phyloP scores from a whole-genome alignment of 2,113 vertebrate species.

The Gavialis gangeticus region DNA sequence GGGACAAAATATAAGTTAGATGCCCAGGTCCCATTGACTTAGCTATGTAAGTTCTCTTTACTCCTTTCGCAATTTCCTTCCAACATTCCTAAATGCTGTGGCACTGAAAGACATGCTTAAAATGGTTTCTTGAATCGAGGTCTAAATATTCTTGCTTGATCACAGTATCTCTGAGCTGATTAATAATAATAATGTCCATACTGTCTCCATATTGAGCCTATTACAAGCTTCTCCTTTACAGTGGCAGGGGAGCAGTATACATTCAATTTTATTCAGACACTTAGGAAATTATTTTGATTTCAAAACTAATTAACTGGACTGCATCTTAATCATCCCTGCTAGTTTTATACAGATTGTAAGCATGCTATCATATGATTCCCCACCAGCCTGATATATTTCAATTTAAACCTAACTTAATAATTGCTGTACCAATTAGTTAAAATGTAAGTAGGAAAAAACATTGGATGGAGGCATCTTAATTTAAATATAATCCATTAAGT shows the following conservation, averaged over 20 bases:
- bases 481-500: constrained; percentile 76
- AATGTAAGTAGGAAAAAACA: constrained; percentile 64
- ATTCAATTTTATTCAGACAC: constrained; percentile 23
- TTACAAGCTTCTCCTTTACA: constrained; percentile 24
- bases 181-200: neutral
- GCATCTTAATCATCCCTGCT: constrained; percentile 47
- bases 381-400: constrained; percentile 61
- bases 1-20: neutral
- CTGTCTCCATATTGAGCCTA: neutral
- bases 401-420: constrained; percentile 70
- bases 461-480: constrained; percentile 70
- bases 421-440: constrained; percentile 72
- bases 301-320: constrained; percentile 58
- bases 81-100: too few relatives aligned
- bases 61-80: too few relatives aligned
- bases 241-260: neutral
- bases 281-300: constrained; percentile 48
- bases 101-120: neutral
- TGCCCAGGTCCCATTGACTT: too few relatives aligned
- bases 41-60: too few relatives aligned
- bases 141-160: neutral
- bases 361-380: constrained; percentile 41
- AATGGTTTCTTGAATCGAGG: neutral
- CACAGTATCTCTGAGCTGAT: neutral
- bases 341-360: constrained; percentile 42